Evolutionary conservation across 2,113 vertebrate genomes (phyloP).

Genomic region (Pangasianodon gigas): DNA sequence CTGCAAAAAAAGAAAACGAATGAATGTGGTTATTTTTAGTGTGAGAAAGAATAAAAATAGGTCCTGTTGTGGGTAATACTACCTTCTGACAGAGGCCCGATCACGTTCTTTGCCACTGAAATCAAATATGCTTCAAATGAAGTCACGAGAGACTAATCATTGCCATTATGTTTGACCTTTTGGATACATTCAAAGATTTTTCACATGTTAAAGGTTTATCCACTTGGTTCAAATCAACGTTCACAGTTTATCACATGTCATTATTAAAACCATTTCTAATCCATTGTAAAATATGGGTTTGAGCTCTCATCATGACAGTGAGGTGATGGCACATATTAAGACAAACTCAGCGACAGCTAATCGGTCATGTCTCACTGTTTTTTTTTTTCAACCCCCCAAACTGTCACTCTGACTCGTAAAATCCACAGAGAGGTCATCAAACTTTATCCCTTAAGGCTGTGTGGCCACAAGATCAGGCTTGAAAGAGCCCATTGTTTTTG

Average conservation of each 20-base stretch:
- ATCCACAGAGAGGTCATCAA: constrained; percentile 17
- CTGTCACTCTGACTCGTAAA: constrained; percentile 4
- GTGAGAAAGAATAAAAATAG: constrained; percentile 47
- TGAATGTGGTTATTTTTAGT: constrained; percentile 53
- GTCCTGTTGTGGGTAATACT: constrained; percentile 8
- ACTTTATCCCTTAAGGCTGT: constrained; percentile 15
- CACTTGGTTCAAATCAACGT: not conserved
- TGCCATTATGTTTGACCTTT: not conserved
- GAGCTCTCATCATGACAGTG: not conserved
- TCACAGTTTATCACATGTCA: not conserved
- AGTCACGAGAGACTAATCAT: constrained; percentile 9
- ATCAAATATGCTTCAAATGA: constrained; percentile 4
- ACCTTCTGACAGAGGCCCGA: constrained; percentile 20
- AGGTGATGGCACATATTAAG: not conserved
- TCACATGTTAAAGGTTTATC: not conserved
- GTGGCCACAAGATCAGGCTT: constrained; percentile 16
- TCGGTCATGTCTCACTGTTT: not conserved
- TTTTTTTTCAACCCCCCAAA: not conserved
- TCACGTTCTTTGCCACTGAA: constrained; percentile 23
- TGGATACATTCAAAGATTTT: not conserved
- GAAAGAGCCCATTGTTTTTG: constrained; percentile 26
- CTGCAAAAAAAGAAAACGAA: constrained; percentile 37
- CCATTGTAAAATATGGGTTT: not conserved
- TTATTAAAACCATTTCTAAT: not conserved
- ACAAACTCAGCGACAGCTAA: constrained; percentile 2